Evolutionary conservation across 2,113 vertebrate genomes (phyloP), one percentile per base, ranked within the genome.

Genomic region (Notothenia rossii): DNA sequence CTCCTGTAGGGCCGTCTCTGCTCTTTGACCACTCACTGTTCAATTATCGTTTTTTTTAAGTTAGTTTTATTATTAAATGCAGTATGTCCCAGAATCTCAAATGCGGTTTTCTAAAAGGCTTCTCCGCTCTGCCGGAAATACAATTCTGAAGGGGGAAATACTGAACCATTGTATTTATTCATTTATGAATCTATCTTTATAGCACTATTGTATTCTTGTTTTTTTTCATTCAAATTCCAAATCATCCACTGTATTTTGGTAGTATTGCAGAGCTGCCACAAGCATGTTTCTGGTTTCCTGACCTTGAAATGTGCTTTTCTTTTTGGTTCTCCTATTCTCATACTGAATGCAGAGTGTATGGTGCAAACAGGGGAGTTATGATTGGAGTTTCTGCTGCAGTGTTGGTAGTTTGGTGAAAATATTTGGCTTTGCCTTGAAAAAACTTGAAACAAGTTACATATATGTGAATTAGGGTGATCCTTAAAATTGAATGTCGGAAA

Each of bases 11-110:
- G 85, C 79, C 77, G 51, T 90, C 81, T 90, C 86, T 91, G 86
- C 91, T 90, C 87, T 91, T 86, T 91, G 88, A 88, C 91, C 88
- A 81, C 75, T 93, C 88, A 55, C 61, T 81, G 75, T 78, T 79
- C 83, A 79, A 86, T 84, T 88, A 72, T 79, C 70, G 10, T 14
- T 69, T 46, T 75, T 82, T 75, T 82, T 85, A 61, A 70, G 53
- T 86, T 87, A 78, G 71, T 83, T 84, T 80, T 84, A 77, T 11
- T 81, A 79, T 81, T 87, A 86, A 86, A 80, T 78, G 83, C 77
- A 61, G 55, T 29, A n/a, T 46, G 20, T 83, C 65, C 76, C 66
- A 85, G 79, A 85, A 81, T 87, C 68, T 43, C 60, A 59, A 86
- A 85, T 69, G 46, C 17, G 46, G 46, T 73, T 75, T 72, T 50